Evolutionary conservation across 2,888 invertebrate genomes (phyloP).

Genomic region (Caradrina clavipalpis): DNA sequence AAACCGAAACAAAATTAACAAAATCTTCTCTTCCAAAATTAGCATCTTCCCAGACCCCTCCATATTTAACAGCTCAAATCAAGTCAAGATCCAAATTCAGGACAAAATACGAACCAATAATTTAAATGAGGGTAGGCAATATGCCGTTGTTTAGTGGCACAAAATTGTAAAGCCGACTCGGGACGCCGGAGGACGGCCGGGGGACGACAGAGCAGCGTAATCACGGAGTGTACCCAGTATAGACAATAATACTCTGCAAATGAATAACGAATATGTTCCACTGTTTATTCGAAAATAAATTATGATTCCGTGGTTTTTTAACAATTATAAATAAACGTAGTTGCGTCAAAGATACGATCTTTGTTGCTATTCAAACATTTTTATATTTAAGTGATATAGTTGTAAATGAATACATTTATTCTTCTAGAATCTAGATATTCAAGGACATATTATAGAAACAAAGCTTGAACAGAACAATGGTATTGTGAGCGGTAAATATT

Average conservation of each 20-base stretch:
- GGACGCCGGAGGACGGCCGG: conserved; percentile 37
- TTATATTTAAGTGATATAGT: too few relatives aligned
- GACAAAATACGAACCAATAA: conserved; percentile 70
- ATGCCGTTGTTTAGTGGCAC: conserved; percentile 68
- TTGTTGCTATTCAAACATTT: too few relatives aligned
- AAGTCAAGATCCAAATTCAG: conserved; percentile 63
- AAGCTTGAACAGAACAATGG: not conserved
- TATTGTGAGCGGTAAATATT: not conserved
- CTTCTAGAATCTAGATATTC: too few relatives aligned
- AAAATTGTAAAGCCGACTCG: conserved; percentile 66
- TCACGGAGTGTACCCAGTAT: conserved; percentile 57
- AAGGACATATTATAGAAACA: not conserved
- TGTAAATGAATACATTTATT: not conserved
- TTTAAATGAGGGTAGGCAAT: conserved; percentile 73
- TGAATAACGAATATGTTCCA: conserved; percentile 54
- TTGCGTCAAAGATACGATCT: too few relatives aligned
- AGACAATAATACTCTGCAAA: conserved; percentile 62
- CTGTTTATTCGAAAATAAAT: conserved; percentile 21
- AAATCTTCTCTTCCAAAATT: conserved; percentile 44
- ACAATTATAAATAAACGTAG: not conserved
- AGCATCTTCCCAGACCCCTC: conserved; percentile 40
- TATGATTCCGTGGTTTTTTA: not conserved
- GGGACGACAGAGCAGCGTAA: conserved; percentile 53
- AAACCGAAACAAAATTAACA: conserved; percentile 33
- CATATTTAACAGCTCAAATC: conserved; percentile 59